Evolutionary conservation across 2,888 invertebrate genomes (phyloP), one percentile per base, ranked within the genome.

Genomic region (Chrysina gloriosa): DNA sequence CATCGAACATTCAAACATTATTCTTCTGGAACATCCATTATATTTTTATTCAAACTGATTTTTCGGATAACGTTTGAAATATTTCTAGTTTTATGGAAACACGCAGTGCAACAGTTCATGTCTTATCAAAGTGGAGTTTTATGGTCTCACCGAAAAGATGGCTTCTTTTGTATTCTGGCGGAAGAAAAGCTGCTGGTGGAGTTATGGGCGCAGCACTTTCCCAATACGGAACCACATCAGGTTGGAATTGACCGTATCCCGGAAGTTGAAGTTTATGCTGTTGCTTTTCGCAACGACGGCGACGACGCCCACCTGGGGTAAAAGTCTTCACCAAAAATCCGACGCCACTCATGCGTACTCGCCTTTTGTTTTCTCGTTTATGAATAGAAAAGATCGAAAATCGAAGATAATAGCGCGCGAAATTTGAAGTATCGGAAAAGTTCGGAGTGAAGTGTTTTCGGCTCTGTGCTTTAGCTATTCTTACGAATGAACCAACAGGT

Each of bases 131-230:
- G n/a, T n/a, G n/a, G n/a, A n/a, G 9, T 31, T 34, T 6, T 34
- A 19, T 52, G 1, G 31, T n/a, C 74, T 72, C 67, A 73, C 74
- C 74, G 48, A 72, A 74, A 58, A 71, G 66, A 65, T 68, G 56
- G 29, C 68, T 71, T 65, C 75, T 75, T 74, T 85, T 87, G 76
- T 88, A 89, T 42, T 88, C 89, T 21, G 87, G 86, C 2, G 89
- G 87, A 61, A 89, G 82, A 77, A 90, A 90, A 66, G 89, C 89
- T 5, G 90, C 89, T 11, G 90, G 90, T 23, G 90, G 90, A 27
- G 90, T 90, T 72, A 90, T 90, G 25, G 90, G 89, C 25, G 88
- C 86, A 70, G 86, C 88, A 3, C 84, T 80, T 74, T 88, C 87
- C 87, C 87, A 88, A 72, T 82, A 83, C 31, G 87, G 86, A 64